phyloP scores from a whole-genome alignment of 2,888 invertebrate species.

The Bedellia somnulentella region DNA sequence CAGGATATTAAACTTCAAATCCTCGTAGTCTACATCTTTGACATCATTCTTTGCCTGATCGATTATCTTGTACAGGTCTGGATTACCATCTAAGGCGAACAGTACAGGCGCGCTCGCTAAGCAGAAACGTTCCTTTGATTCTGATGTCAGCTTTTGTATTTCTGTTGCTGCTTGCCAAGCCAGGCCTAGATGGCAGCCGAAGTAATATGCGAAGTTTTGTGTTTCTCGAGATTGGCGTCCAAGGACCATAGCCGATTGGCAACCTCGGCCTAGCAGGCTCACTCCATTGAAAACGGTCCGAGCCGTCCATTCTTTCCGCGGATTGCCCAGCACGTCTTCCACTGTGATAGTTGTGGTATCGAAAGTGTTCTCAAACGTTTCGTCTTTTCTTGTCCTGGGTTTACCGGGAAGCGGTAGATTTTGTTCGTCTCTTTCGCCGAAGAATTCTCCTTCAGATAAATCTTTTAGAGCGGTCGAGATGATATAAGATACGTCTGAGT shows the following conservation, averaged over 20 bases:
- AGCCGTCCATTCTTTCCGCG: slow-evolving; percentile 72
- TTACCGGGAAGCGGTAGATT: slow-evolving; percentile 73
- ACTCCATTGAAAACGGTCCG: slow-evolving; percentile 73
- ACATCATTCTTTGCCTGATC: slow-evolving; percentile 69
- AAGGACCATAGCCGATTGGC: slow-evolving; percentile 75
- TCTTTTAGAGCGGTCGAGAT: slow-evolving; percentile 82
- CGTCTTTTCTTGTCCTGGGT: slow-evolving; percentile 40
- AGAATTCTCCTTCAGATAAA: slow-evolving; percentile 80
- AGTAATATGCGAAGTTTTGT: slow-evolving; percentile 74
- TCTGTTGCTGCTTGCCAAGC: slow-evolving; percentile 74
- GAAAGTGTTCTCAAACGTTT: slow-evolving; percentile 29
- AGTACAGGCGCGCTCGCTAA: slow-evolving; percentile 82
- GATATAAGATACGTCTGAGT: slow-evolving; percentile 75
- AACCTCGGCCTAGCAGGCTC: slow-evolving; percentile 69
- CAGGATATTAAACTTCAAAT: slow-evolving; percentile 49
- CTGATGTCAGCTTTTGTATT: slow-evolving; percentile 49
- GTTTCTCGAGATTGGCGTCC: slow-evolving; percentile 69
- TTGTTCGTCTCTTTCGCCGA: slow-evolving; percentile 74
- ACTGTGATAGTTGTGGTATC: slow-evolving; percentile 36
- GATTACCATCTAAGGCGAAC: slow-evolving; percentile 79
- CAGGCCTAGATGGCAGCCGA: slow-evolving; percentile 79
- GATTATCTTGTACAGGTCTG: slow-evolving; percentile 64
- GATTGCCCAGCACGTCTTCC: slow-evolving; percentile 53
- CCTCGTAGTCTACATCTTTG: slow-evolving; percentile 68
- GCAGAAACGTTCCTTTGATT: slow-evolving; percentile 68